These are phyloP conservation scores for Epiblema foenella DNA, from an alignment of 2,888 invertebrate genomes.

Conservation along the genomic window DNA sequence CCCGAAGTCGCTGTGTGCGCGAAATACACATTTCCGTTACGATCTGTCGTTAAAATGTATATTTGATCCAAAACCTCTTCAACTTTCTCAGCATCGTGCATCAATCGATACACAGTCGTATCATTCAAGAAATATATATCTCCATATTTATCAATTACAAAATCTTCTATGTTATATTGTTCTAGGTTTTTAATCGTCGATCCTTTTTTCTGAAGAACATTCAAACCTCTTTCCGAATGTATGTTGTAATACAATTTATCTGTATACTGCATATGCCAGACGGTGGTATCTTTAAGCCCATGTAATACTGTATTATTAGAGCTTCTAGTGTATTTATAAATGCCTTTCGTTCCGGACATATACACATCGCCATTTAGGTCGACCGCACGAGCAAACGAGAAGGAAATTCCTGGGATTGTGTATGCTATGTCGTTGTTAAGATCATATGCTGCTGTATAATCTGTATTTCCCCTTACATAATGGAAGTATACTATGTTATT, in stretches of 20 bases:
- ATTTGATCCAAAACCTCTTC: constrained; percentile 60
- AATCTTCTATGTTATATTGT: constrained; percentile 65
- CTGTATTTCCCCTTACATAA: constrained; percentile 58
- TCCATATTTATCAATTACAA: constrained; percentile 64
- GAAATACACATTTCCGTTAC: constrained; percentile 62
- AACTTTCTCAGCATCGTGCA: constrained; percentile 58
- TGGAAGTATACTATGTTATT: constrained; percentile 69
- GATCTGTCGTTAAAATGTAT: constrained; percentile 65
- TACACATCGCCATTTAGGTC: constrained; percentile 64
- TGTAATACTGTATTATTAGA: constrained; percentile 55
- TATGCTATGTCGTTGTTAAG: constrained; percentile 60
- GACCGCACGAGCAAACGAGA: constrained; percentile 68
- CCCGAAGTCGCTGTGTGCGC: constrained; percentile 62
- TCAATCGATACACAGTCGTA: constrained; percentile 59
- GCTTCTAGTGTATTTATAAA: constrained; percentile 61
- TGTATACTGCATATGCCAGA: constrained; percentile 70
- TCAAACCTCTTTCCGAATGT: constrained; percentile 61
- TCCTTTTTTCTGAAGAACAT: constrained; percentile 58
- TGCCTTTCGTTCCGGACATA: constrained; percentile 63
- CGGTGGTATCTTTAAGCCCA: constrained; percentile 62
- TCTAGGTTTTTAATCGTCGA: background rate
- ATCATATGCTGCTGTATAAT: constrained; percentile 65
- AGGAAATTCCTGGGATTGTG: constrained; percentile 58
- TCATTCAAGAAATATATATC: constrained; percentile 70
- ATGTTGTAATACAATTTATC: constrained; percentile 63